These are phyloP conservation scores for Drymonia ruficornis DNA, from an alignment of 2,888 invertebrate species.

Conservation along the genomic window DNA sequence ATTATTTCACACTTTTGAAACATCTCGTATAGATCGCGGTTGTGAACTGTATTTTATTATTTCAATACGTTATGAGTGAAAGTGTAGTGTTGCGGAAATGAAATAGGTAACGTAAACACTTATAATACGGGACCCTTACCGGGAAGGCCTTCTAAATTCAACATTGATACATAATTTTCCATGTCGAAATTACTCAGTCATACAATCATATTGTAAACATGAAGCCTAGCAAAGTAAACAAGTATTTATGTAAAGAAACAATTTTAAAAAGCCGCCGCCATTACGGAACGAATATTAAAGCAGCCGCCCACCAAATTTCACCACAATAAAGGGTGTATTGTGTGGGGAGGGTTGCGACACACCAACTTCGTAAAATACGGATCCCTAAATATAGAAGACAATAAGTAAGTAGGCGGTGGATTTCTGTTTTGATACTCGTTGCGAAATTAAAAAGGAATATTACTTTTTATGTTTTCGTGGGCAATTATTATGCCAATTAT, in stretches of 20 bases:
- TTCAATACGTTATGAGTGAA: too few relatives aligned
- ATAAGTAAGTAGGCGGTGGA: constrained; percentile 12
- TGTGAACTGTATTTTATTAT: too few relatives aligned
- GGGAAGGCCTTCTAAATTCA: too few relatives aligned
- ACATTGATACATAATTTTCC: too few relatives aligned
- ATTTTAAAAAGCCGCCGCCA: not conserved
- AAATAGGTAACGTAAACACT: too few relatives aligned
- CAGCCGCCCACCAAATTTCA: constrained; percentile 20
- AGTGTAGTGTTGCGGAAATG: too few relatives aligned
- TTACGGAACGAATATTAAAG: constrained; percentile 28
- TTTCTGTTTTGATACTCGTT: not conserved
- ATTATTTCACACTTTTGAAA: too few relatives aligned
- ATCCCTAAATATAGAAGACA: constrained; percentile 33
- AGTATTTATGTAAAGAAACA: not conserved
- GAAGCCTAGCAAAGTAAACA: not conserved
- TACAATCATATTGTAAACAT: not conserved
- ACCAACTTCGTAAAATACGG: constrained; percentile 21
- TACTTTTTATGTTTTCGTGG: too few relatives aligned
- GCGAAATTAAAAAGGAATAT: not conserved
- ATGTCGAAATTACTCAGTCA: too few relatives aligned
- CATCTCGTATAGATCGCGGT: too few relatives aligned
- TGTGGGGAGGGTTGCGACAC: constrained; percentile 22
- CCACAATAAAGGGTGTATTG: constrained; percentile 23
- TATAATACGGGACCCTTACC: too few relatives aligned
- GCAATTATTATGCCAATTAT: too few relatives aligned